phyloP scores from a whole-genome alignment of 2,888 invertebrate species.

The Mylabris sibirica region DNA sequence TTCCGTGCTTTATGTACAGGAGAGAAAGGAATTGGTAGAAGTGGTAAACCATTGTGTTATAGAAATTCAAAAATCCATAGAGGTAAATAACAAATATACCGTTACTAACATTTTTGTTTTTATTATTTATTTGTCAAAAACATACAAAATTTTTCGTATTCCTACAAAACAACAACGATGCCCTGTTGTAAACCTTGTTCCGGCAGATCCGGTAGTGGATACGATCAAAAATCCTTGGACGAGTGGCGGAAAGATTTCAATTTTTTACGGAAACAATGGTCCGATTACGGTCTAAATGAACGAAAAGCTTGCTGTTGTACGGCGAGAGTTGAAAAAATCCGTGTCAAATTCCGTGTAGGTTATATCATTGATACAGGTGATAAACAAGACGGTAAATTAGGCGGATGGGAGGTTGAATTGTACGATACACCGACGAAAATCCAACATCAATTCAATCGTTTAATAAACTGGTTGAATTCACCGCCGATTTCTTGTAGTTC shows the following conservation, averaged over 20 bases:
- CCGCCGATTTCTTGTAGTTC: constrained; percentile 42
- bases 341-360: constrained; percentile 54
- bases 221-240: constrained; percentile 19
- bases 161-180: constrained; percentile 20
- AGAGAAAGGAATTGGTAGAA: constrained; percentile 77
- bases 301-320: constrained; percentile 10
- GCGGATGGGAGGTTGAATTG: constrained; percentile 58
- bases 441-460: constrained; percentile 51
- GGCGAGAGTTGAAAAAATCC: constrained; percentile 9
- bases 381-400: constrained; percentile 47
- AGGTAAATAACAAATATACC: constrained; percentile 60
- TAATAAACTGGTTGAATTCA: constrained; percentile 54
- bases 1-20: constrained; percentile 93
- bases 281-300: constrained; percentile 14
- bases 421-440: constrained; percentile 55
- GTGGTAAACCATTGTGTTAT: constrained; percentile 81
- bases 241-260: constrained; percentile 28
- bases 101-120: constrained; percentile 26
- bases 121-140: constrained; percentile 22
- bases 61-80: constrained; percentile 84
- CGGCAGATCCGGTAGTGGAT: constrained; percentile 16
- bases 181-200: constrained; percentile 19
- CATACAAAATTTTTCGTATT: constrained; percentile 26
- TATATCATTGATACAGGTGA: constrained; percentile 53
- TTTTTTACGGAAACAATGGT: constrained; percentile 29